phyloP scores from a whole-genome alignment of 2,797 vertebrate genomes.

The Notolabrus celidotus region DNA sequence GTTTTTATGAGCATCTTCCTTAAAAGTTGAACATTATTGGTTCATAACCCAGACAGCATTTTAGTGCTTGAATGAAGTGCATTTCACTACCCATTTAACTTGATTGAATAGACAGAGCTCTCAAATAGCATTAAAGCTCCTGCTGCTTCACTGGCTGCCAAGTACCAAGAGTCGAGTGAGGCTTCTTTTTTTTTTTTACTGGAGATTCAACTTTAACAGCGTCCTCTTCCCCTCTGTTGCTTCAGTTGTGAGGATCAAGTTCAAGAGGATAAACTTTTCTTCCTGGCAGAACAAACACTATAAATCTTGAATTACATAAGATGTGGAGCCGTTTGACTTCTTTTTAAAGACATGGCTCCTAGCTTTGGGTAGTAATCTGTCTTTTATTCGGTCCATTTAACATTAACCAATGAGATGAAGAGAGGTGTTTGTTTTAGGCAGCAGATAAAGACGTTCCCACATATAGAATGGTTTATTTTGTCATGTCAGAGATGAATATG shows the following conservation, averaged over 20 bases:
- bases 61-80: conserved; percentile 40
- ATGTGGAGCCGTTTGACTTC: conserved; percentile 27
- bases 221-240: conserved; percentile 4
- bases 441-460: conserved; percentile 31
- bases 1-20: conserved; percentile 44
- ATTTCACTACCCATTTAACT: conserved; percentile 59
- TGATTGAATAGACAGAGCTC: conserved; percentile 55
- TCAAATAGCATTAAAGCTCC: conserved; percentile 52
- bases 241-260: conserved; percentile 34
- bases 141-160: conserved; percentile 43
- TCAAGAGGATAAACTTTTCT: conserved; percentile 51
- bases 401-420: conserved; percentile 39
- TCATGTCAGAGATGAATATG: conserved; percentile 27
- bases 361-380: conserved; percentile 21
- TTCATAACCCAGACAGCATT: conserved; percentile 43
- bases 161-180: conserved; percentile 30
- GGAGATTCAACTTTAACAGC: conserved; percentile 39
- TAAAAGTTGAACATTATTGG: conserved; percentile 54
- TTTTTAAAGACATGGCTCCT: conserved; percentile 42
- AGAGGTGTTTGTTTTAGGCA: conserved; percentile 27
- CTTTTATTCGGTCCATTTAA: conserved; percentile 32
- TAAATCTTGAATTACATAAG: conserved; percentile 50
- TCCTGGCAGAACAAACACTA: conserved; percentile 37
- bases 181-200: conserved; percentile 27
- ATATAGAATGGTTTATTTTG: conserved; percentile 32